Percentiles rank a stretch among this genome's conserved stretches.
These are phyloP conservation scores for Ctena decussata DNA, from an alignment of 2,888 invertebrate species.

Conservation along the genomic window DNA sequence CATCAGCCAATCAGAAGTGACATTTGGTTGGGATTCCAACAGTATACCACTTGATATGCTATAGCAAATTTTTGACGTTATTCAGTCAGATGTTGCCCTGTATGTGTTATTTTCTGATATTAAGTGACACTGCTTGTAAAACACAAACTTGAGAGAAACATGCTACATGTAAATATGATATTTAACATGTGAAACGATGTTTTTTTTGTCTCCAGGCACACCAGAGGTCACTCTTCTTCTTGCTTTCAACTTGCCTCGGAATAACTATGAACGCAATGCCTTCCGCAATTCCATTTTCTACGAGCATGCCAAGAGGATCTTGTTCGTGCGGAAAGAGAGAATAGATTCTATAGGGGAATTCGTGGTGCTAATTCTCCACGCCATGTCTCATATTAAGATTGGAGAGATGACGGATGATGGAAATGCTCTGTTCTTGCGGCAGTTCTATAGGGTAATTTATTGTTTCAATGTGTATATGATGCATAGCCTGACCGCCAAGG, in stretches of 20 bases:
- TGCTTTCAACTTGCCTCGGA: constrained; percentile 84
- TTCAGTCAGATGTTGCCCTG: too few species aligned
- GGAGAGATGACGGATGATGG: constrained; percentile 83
- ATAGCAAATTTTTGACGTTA: too few species aligned
- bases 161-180: too few species aligned
- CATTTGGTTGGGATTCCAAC: too few species aligned
- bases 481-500: too few species aligned
- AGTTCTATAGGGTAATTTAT: constrained; percentile 83
- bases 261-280: constrained; percentile 83
- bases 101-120: too few species aligned
- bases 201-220: constrained; percentile 57
- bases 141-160: too few species aligned
- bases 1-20: too few species aligned
- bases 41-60: too few species aligned
- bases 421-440: constrained; percentile 82
- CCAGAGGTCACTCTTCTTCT: constrained; percentile 83
- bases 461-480: too few species aligned
- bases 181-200: too few species aligned
- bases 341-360: constrained; percentile 86
- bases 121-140: too few species aligned
- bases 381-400: constrained; percentile 84
- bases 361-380: constrained; percentile 84
- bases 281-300: constrained; percentile 84
- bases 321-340: constrained; percentile 84
- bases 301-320: constrained; percentile 80